Evolutionary conservation across 2,113 vertebrate genomes (phyloP), one percentile per base, ranked within the genome.

Genomic region (Monopterus albus): DNA sequence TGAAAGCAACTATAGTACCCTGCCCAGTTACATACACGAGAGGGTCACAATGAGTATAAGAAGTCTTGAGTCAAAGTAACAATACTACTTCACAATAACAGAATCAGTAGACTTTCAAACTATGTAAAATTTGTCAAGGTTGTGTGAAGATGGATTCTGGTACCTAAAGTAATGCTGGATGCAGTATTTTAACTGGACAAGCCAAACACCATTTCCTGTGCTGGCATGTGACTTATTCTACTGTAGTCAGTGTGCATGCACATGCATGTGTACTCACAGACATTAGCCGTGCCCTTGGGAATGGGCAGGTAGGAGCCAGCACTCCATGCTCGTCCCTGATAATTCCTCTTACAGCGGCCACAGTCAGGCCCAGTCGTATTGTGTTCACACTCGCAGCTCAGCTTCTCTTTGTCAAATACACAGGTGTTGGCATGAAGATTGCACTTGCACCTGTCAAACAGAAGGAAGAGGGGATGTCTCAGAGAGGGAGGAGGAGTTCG

Each of bases 291-390:
- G 92, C 98, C 98, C 86, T 98, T 99, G 70, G 98, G 97, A 85
- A 99, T 99, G 74, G 98, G 97, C 69, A 99, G 95, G 74, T 99
- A 99, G 20, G 97, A 99, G 76, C 98, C 98, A 14, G 96, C 91
- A 29, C 96, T 99, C 98, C 98, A 99, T 0, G 95, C 93, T 45
- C 96, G 92, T 56, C 97, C 97, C 94, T 98, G 98, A 89, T 96
- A 99, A 84, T 94, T 97, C 92, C 94, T 97, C 95, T 98, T 99
- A 87, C 98, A 99, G 86, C 96, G 96, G 58, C 96, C 97, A 51
- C 98, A 99, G 94, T 99, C 98, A 31, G 96, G 97, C 56, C 98
- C 98, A 4, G 97, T 99, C 26, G 97, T 98, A 93, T 99, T 99
- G 94, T 99, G 98, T 82, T 99, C 98, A 85, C 98, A 99, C 91